These are phyloP conservation scores for Cydia splendana DNA, from an alignment of 1,140 invertebrate genomes.

Conservation along the genomic window DNA sequence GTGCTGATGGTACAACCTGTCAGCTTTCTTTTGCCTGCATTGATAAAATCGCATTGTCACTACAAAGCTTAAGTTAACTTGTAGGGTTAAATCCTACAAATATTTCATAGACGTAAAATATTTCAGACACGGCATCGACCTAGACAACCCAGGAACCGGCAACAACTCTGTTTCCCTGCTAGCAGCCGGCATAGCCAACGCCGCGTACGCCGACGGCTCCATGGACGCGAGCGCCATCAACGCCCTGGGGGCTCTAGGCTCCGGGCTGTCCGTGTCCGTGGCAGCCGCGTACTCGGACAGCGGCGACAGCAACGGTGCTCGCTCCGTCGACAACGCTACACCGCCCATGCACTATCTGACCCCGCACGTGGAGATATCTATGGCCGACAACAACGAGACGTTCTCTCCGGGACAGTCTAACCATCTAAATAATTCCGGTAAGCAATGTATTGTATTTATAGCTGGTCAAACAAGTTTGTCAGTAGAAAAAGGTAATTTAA, in stretches of 20 bases:
- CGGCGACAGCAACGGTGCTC: conserved; percentile 87
- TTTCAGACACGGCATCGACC: conserved; percentile 90
- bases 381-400: conserved; percentile 85
- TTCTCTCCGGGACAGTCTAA: conserved; percentile 76
- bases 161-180: conserved; percentile 84
- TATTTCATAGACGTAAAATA: background rate
- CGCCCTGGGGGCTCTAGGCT: conserved; percentile 78
- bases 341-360: conserved; percentile 94
- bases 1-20: too few relatives aligned
- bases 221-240: conserved; percentile 79
- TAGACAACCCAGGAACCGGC: conserved; percentile 91
- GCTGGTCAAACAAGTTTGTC: too few relatives aligned
- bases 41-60: too few relatives aligned
- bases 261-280: conserved; percentile 81
- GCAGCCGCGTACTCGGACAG: conserved; percentile 87
- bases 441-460: background rate
- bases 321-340: conserved; percentile 90
- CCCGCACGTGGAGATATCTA: conserved; percentile 93
- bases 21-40: too few relatives aligned
- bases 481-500: too few relatives aligned
- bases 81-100: too few relatives aligned
- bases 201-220: conserved; percentile 79
- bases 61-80: too few relatives aligned
- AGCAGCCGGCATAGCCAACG: conserved; percentile 82
- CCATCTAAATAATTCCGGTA: conserved; percentile 61